Evolutionary conservation across 2,888 invertebrate species (phyloP).

Genomic region (Meandrusa payeni): DNA sequence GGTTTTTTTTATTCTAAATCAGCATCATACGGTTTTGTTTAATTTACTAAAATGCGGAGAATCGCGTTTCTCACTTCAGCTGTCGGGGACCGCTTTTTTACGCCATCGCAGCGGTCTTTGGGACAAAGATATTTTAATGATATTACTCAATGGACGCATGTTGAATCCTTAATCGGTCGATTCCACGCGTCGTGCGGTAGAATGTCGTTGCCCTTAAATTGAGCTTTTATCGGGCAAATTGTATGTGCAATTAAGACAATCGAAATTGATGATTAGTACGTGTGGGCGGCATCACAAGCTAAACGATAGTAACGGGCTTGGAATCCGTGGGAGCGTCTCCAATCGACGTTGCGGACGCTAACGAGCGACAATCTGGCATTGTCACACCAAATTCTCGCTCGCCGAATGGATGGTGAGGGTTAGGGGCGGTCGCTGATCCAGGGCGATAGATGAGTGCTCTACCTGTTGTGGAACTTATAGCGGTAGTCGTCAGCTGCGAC

Average conservation of each 20-base stretch:
- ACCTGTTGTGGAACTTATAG: slow-evolving; percentile 98
- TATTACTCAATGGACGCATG: slow-evolving; percentile 74
- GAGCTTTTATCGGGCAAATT: slow-evolving; percentile 72
- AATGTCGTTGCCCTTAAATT: slow-evolving; percentile 76
- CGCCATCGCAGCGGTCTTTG: slow-evolving; percentile 65
- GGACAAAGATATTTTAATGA: slow-evolving; percentile 80
- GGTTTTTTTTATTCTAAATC: slow-evolving; percentile 28
- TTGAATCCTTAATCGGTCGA: slow-evolving; percentile 73
- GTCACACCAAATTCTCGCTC: slow-evolving; percentile 44
- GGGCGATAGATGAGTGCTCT: slow-evolving; percentile 53
- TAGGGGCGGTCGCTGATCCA: slow-evolving; percentile 41
- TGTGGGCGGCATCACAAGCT: slow-evolving; percentile 75
- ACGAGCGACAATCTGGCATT: slow-evolving; percentile 43
- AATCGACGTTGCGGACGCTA: slow-evolving; percentile 47
- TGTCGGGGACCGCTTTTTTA: slow-evolving; percentile 65
- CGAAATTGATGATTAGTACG: slow-evolving; percentile 51
- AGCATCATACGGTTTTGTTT: slow-evolving; percentile 49
- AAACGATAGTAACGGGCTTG: slow-evolving; percentile 65
- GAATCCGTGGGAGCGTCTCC: slow-evolving; percentile 57
- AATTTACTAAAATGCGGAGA: slow-evolving; percentile 53
- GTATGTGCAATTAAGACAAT: slow-evolving; percentile 70
- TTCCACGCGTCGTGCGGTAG: slow-evolving; percentile 57
- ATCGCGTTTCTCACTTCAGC: slow-evolving; percentile 72
- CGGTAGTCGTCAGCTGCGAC: slow-evolving; percentile 99
- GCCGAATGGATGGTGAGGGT: slow-evolving; percentile 32